phyloP scores from a whole-genome alignment of 2,113 vertebrate species.

The Chloropsis cyanopogon region DNA sequence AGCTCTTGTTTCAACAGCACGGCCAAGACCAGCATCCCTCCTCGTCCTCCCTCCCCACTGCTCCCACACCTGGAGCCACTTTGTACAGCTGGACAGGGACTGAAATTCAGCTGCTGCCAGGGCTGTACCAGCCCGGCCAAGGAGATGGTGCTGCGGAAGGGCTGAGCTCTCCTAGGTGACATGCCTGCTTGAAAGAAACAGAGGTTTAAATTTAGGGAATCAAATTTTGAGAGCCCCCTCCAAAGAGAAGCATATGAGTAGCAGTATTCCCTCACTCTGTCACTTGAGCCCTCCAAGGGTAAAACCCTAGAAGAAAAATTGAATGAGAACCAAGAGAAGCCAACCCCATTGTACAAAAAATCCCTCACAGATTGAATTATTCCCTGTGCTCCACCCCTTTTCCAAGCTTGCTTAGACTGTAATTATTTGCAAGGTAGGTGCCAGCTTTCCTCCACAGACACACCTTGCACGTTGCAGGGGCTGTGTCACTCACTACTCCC shows the following conservation, averaged over 20 bases:
- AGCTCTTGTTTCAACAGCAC: not conserved
- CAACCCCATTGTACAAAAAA: not conserved
- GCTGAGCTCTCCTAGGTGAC: fast-evolving
- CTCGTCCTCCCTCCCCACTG: not conserved
- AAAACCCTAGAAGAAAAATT: not conserved
- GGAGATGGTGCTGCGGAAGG: not conserved
- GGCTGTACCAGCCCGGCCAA: not conserved
- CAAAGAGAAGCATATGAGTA: not conserved
- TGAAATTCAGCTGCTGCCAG: not conserved
- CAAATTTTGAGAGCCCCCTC: not conserved
- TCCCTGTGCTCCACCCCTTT: not conserved
- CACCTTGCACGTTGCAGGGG: not conserved
- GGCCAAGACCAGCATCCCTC: not conserved
- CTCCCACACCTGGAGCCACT: not conserved
- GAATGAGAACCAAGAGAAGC: not conserved
- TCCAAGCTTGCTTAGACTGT: not conserved
- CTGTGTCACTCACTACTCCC: not conserved
- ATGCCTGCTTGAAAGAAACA: not conserved
- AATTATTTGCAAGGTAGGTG: not conserved
- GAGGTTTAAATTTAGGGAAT: fast-evolving
- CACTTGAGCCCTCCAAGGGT: not conserved
- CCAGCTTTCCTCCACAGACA: not conserved
- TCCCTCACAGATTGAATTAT: not conserved
- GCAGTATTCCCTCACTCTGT: not conserved
- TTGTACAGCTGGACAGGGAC: not conserved